Evolutionary conservation across 2,113 vertebrate genomes (phyloP).

Genomic region (Nothoprocta perdicaria): DNA sequence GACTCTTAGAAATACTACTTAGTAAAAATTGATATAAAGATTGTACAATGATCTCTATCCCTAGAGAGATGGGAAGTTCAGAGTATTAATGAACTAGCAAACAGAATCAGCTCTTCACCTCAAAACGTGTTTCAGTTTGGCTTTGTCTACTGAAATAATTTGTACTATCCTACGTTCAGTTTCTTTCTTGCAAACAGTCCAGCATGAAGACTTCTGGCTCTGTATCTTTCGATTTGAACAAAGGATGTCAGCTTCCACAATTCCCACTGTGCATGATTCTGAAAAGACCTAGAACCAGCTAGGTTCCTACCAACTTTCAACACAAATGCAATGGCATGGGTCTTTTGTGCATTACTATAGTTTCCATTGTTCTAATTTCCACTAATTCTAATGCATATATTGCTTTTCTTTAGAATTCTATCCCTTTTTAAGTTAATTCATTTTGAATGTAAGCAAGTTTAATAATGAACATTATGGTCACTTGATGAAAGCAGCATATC

Average conservation of each 20-base stretch:
- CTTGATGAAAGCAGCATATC: not conserved
- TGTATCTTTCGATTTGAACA: not conserved
- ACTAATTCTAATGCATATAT: not conserved
- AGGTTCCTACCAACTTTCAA: not conserved
- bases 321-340: not conserved
- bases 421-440: not conserved
- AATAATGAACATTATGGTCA: not conserved
- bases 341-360: not conserved
- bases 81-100: not conserved
- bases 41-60: not conserved
- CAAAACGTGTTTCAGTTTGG: not conserved
- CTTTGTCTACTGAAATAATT: not conserved
- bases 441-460: not conserved
- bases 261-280: not conserved
- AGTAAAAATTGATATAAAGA: not conserved
- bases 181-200: not conserved
- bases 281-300: not conserved
- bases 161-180: not conserved
- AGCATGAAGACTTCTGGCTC: not conserved
- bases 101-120: not conserved
- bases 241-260: not conserved
- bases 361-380: not conserved
- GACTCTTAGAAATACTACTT: not conserved
- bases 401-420: not conserved
- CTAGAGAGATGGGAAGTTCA: not conserved